Conservation (phyloP, 2,113 vertebrate genomes). For the Daphoenositta chrysoptera region DNA sequence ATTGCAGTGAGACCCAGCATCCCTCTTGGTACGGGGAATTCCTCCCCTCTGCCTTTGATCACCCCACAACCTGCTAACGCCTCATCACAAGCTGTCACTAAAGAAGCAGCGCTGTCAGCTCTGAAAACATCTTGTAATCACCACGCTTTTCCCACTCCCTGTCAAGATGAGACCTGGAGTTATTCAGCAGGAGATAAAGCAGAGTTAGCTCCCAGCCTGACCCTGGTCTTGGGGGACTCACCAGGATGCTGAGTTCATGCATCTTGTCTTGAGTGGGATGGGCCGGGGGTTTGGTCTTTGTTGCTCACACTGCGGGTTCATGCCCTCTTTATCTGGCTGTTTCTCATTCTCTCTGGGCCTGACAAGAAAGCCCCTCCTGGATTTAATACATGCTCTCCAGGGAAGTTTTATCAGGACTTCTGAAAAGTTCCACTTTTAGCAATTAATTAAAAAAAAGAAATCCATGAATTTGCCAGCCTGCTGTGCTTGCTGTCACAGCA, state of each 20-base stretch:
- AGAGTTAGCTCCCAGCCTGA: neutral
- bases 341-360: neutral
- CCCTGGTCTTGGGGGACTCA: neutral
- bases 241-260: neutral
- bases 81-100: neutral
- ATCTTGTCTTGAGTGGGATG: neutral
- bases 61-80: neutral
- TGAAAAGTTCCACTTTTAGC: neutral
- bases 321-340: conserved; percentile 6
- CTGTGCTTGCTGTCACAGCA: neutral
- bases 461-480: neutral
- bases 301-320: neutral
- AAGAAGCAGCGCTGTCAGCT: neutral
- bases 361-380: neutral
- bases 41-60: conserved; percentile 20
- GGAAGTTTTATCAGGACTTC: neutral
- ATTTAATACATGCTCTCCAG: neutral
- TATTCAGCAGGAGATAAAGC: conserved; percentile 18
- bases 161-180: neutral
- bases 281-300: neutral
- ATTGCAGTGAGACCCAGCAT: neutral
- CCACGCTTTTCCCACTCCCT: neutral
- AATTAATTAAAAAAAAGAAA: neutral
- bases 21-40: neutral
- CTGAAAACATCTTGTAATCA: neutral